Percentiles rank a stretch among this genome's conserved stretches.
Conservation (phyloP, 2,113 vertebrate genomes). For the Tetrao urogallus region DNA sequence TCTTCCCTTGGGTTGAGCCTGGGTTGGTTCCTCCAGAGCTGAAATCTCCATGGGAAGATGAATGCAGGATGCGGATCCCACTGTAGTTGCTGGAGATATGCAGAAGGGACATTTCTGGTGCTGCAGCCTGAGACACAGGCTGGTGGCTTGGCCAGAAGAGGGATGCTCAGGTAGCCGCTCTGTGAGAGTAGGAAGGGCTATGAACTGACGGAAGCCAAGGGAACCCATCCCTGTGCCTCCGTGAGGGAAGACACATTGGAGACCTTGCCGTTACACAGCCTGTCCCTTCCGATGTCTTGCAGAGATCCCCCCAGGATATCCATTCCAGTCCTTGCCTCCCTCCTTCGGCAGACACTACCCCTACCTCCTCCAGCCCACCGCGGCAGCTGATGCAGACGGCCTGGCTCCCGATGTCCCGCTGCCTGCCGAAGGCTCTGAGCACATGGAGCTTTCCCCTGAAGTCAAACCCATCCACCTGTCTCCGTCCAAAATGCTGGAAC, state of each 20-base stretch:
- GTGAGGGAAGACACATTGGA: background rate
- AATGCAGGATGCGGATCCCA: background rate
- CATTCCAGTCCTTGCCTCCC: slow-evolving; percentile 87
- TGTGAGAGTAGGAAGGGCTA: background rate
- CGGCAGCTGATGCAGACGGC: slow-evolving; percentile 80
- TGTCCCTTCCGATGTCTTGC: slow-evolving; percentile 50
- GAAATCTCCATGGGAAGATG: background rate
- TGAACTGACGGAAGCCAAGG: background rate
- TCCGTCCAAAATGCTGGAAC: slow-evolving; percentile 80
- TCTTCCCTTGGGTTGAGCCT: background rate
- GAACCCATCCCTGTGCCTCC: background rate
- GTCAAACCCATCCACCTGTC: slow-evolving; percentile 84
- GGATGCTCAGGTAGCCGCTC: background rate
- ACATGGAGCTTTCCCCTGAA: slow-evolving; percentile 79
- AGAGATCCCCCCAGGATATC: slow-evolving; percentile 90
- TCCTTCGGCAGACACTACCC: slow-evolving; percentile 88
- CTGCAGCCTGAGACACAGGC: background rate
- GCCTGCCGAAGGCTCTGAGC: slow-evolving; percentile 78
- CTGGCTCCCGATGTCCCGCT: slow-evolving; percentile 80
- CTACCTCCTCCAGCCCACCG: slow-evolving; percentile 85
- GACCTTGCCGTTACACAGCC: background rate
- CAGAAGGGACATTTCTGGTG: background rate
- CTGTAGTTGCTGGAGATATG: background rate
- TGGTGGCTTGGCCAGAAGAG: background rate
- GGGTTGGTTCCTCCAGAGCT: slow-evolving; percentile 21